Percentiles rank a stretch among this genome's conserved stretches.
Conservation (phyloP, 2,797 vertebrate genomes). For the Holocentrus rufus region DNA sequence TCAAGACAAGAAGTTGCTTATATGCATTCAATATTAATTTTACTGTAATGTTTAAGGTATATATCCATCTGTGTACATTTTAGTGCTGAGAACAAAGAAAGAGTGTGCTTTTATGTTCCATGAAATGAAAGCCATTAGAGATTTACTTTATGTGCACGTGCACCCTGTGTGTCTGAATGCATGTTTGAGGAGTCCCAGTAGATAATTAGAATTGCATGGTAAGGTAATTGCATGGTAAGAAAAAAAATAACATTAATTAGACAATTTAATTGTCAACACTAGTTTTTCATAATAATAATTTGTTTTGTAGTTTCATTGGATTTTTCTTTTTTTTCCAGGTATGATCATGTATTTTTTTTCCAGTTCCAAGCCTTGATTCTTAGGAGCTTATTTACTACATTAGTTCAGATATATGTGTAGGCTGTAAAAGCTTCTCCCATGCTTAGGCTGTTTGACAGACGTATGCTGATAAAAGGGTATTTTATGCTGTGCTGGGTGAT, state of each 20-base stretch:
- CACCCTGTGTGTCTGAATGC: neutral
- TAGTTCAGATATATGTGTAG: slow-evolving; percentile 5
- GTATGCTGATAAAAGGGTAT: slow-evolving; percentile 18
- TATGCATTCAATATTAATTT: neutral
- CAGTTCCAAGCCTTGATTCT: neutral
- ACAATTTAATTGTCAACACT: neutral
- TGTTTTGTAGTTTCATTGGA: neutral
- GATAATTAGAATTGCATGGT: neutral
- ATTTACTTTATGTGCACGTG: neutral
- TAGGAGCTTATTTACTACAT: slow-evolving; percentile 28
- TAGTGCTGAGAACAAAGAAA: too few relatives aligned
- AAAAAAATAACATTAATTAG: neutral
- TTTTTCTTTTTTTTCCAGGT: neutral
- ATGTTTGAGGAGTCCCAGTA: neutral
- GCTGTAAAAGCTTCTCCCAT: neutral
- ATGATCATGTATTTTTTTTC: neutral
- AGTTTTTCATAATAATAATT: neutral
- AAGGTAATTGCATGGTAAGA: neutral
- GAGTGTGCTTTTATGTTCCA: too few relatives aligned
- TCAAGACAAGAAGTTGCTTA: neutral
- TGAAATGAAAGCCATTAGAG: too few relatives aligned
- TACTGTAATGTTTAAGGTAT: neutral
- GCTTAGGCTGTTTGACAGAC: slow-evolving; percentile 22
- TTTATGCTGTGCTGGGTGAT: neutral
- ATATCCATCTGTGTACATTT: neutral